Evolutionary conservation across 2,113 vertebrate species (phyloP).

Genomic region (Salvator merianae): DNA sequence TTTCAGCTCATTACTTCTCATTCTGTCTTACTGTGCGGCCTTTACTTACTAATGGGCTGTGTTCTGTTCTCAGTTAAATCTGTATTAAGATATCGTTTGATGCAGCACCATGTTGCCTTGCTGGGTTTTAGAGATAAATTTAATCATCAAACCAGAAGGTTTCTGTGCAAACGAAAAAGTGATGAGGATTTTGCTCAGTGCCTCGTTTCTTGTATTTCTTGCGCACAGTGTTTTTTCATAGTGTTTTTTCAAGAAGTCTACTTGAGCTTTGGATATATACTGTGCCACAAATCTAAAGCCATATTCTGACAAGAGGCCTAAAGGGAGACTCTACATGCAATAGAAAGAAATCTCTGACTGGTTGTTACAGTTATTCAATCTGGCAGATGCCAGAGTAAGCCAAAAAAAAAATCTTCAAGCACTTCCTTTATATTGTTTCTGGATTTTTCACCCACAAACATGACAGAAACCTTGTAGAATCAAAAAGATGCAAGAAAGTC

Average conservation of each 20-base stretch:
- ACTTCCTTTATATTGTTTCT: background rate
- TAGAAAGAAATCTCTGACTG: background rate
- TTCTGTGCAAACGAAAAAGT: background rate
- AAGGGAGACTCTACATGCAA: background rate
- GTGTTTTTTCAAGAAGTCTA: background rate
- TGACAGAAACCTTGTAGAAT: background rate
- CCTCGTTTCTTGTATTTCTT: background rate
- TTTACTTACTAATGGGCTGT: constrained; percentile 17
- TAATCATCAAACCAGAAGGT: constrained; percentile 2
- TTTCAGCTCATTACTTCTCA: background rate
- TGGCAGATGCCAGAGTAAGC: background rate
- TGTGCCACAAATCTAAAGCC: background rate
- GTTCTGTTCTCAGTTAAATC: background rate
- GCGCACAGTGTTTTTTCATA: background rate
- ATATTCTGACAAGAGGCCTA: background rate
- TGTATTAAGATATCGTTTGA: background rate
- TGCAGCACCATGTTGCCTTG: background rate
- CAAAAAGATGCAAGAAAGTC: background rate
- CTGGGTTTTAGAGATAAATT: constrained; percentile 15
- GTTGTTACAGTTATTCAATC: background rate
- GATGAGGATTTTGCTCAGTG: background rate
- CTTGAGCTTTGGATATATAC: background rate
- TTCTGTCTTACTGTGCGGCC: constrained; percentile 5
- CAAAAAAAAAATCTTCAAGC: background rate
- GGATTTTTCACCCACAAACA: background rate